Base-by-base conservation (phyloP, 2,113 vertebrate genomes). In the Dasyornis broadbenti region DNA sequence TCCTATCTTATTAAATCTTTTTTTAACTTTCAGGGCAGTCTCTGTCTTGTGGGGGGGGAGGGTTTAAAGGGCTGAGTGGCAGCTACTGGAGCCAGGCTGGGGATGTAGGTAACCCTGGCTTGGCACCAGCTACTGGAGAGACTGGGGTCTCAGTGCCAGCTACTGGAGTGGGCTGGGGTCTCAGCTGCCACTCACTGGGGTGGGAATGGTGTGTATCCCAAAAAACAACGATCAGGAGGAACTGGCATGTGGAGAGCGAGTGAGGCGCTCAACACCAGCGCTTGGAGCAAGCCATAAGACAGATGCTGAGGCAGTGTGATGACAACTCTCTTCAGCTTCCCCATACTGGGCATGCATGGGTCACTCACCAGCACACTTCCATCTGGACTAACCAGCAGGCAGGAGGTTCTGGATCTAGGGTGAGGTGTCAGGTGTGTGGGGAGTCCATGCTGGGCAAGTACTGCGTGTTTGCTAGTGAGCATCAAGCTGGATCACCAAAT, bases 221-320 rank as follows among this genome's bases (percentile, higher is more conserved):
- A 26, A 89, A 73, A 31, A 0, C 23, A 56, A 6, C 45, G 23
- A 7, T 30, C 33, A 37, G 53, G 33, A 60, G 7, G 40, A 60
- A 10, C 7, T 1, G 1, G 33, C 26, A 3, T 27, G 26, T 60
- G 30, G 4, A 3, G 60, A 65, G 40, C 35, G 45, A 63, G 45
- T 4, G 15, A 83, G 22, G 15, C 9, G 6, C 56, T 39, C 33
- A 15, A 16, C 1, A 8, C n/a, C 23, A 7, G 56, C 0, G 0
- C 35, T 33, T 37, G 54, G 19, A 76, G 37, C 18, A n/a, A 23
- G 17, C 14, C 0, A 0, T 15, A 35, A 60, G 39, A 33, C 60
- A 56, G 18, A 19, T 42, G 45, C 56, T 90, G 66, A 26, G 24
- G 14, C 15, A 6, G 10, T 13, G 39, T 26, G 44, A 20, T 8